Evolutionary conservation across 2,797 vertebrate genomes (phyloP), one percentile per base, ranked within the genome.

Genomic region (Trachops cirrhosus): DNA sequence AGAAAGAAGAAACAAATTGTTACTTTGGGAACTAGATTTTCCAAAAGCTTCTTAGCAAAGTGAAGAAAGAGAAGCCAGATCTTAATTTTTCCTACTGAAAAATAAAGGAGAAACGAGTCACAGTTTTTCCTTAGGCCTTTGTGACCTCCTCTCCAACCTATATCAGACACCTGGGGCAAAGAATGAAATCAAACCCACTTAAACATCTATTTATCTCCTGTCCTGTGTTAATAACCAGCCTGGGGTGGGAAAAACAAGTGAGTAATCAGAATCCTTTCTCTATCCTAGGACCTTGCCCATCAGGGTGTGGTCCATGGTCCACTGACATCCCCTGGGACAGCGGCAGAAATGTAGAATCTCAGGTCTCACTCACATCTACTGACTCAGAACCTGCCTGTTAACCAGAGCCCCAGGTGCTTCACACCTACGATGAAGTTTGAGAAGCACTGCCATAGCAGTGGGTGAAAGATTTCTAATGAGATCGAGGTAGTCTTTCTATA

Each of bases 1-100:
- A 21, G 22, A 75, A 97, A 97, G 89, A 64, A 97, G 95, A 98
- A 97, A 93, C 37, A 77, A 96, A 95, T 85, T 75, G 54, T 98
- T 95, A 96, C 32, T 92, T 89, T 52, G 34, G n/a, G 18, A 70
- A 41, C 9, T 32, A 11, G 14, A 26, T 41, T 44, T 68, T 77
- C 80, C 67, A 59, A 89, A 95, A 80, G 41, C 22, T 96, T 91
- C 54, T 92, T 89, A 95, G 95, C 92, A 92, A 50, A 7, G 29
- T 75, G 93, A 96, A 92, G 83, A 59, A 52, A 48, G 70, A 67
- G 26, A 64, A 41, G 59, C 74, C 57, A 44, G 18, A 11, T 73
- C 9, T 57, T 44, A 34, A 54, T 86, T 11, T 77, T n/a, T 87
- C 39, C n/a, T 57, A 14, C 44, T 24, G 48, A 75, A n/a, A 83